Evolutionary conservation across 64 coral and sea anemone genomes (phyloP).

Genomic region (Catalaphyllia jardinei): DNA sequence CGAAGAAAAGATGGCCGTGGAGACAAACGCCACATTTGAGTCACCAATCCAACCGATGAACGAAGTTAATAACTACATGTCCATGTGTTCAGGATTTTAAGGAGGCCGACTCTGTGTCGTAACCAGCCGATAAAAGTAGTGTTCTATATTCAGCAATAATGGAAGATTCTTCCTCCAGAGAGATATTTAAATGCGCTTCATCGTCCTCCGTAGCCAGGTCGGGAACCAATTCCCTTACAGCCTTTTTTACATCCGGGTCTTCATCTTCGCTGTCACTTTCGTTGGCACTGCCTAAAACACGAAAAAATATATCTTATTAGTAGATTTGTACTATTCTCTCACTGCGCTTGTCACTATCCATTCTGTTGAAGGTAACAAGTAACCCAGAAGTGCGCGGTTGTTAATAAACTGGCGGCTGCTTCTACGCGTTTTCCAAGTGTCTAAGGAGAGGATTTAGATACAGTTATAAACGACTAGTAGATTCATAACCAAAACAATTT

Average conservation of each 20-base stretch:
- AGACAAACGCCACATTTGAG: no score
- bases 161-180: constrained; percentile 5
- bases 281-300: background rate
- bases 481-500: no score
- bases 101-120: background rate
- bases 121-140: constrained; percentile 14
- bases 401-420: no score
- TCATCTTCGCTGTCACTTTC: constrained; percentile 7
- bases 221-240: constrained; percentile 13
- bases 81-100: background rate
- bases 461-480: no score
- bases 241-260: background rate
- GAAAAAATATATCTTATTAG: background rate
- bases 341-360: no score
- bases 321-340: background rate
- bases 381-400: background rate
- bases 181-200: constrained; percentile 10
- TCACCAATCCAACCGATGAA: no score
- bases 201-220: constrained; percentile 3
- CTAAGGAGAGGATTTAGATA: no score
- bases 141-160: constrained; percentile 21
- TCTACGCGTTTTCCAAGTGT: no score
- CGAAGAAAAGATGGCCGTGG: no score
- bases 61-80: no score
- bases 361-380: no score